These are phyloP conservation scores for Clarias laeviceps DNA, from an alignment of 2,797 vertebrate genomes.

Conservation along the genomic window DNA sequence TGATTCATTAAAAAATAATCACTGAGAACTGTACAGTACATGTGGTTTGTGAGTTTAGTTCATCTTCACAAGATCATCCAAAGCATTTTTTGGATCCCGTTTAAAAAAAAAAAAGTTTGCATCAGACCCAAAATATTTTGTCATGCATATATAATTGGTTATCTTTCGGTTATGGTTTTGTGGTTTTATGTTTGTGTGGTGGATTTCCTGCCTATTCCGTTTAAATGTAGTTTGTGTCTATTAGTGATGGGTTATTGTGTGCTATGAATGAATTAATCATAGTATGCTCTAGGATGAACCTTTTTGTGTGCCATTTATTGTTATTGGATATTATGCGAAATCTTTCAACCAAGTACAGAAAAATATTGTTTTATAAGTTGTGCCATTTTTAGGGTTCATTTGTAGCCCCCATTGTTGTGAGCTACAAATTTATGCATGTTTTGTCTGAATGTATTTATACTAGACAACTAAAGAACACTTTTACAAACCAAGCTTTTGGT, in stretches of 20 bases:
- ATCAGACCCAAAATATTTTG: slow-evolving; percentile 45
- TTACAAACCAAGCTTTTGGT: slow-evolving; percentile 17
- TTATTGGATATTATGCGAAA: slow-evolving; percentile 52
- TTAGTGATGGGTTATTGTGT: background rate
- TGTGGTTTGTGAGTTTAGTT: background rate
- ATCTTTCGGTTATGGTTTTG: slow-evolving; percentile 53
- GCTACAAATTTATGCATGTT: slow-evolving; percentile 22
- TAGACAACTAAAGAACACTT: background rate
- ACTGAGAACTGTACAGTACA: background rate
- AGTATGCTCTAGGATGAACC: slow-evolving; percentile 32
- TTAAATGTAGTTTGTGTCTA: background rate
- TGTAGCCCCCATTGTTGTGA: background rate
- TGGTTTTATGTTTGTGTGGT: slow-evolving; percentile 7
- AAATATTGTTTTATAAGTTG: slow-evolving; percentile 58
- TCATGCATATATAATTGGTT: slow-evolving; percentile 42
- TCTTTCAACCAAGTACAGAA: slow-evolving; percentile 49
- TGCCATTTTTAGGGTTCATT: slow-evolving; percentile 42
- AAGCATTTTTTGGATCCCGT: slow-evolving; percentile 47
- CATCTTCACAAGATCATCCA: slow-evolving; percentile 35
- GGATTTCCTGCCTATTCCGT: background rate
- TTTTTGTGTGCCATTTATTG: slow-evolving; percentile 43
- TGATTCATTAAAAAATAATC: background rate
- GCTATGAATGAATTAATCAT: background rate
- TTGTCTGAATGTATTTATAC: slow-evolving; percentile 24
- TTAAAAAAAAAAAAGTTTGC: slow-evolving; percentile 58